Evolutionary conservation across 2,797 vertebrate species (phyloP), one percentile per base, ranked within the genome.

Genomic region (Borostomias antarcticus): DNA sequence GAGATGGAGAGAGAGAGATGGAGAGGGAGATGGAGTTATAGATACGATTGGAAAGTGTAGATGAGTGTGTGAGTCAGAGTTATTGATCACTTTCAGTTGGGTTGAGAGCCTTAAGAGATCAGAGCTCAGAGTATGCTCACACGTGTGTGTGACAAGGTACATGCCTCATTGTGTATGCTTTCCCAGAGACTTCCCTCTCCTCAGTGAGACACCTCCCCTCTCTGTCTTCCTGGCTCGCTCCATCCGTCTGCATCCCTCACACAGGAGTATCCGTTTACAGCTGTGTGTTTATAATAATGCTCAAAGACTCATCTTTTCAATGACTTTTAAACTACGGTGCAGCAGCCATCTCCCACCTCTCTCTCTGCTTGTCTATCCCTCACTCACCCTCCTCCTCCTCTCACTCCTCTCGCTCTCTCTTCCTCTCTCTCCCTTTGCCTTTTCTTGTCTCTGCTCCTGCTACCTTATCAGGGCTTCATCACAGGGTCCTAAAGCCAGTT

Each of bases 401-500:
- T 52, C 56, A 37, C 30, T 45, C 19, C 48, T 54, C 64, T 51
- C 52, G 4, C 26, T 47, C 35, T 29, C 35, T 45, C 23, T 25
- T 21, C 40, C 57, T 58, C 33, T 23, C 54, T 64, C 62, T 64
- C 32, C 9, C 43, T 52, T 72, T 60, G 64, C 66, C 50, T 67
- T 37, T 57, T 68, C 75, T 78, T 81, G 45, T 60, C 64, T 70
- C 51, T 62, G 60, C 76, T 51, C 69, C 51, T 62, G 60, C 76
- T 51, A 29, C 48, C 64, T 70, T 45, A 64, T 62, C 58, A 67
- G 35, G n/a, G 43, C 0, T 5, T 35, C 2, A 3, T 51, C 50
- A 2, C 80, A 58, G 69, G 77, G 81, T 80, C 81, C 66, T 80
- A 82, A 66, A 66, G 75, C 62, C 81, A 59, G 58, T 13, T 13